phyloP scores from a whole-genome alignment of 1,140 invertebrate species.

The Drosophila repleta region DNA sequence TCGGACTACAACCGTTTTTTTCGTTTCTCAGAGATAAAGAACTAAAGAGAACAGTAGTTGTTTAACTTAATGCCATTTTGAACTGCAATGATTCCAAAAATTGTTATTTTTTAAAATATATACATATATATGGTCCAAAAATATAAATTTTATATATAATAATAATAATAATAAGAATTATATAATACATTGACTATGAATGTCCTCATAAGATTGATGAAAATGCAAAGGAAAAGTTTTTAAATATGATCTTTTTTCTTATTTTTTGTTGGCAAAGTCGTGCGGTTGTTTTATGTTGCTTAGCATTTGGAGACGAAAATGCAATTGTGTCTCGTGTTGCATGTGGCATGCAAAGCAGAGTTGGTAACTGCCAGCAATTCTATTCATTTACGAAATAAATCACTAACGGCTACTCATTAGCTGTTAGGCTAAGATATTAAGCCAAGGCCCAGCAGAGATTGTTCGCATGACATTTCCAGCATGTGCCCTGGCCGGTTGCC shows the following conservation, averaged over 20 bases:
- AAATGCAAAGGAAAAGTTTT: too few relatives aligned
- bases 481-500: constrained; percentile 28
- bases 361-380: constrained; percentile 73
- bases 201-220: too few relatives aligned
- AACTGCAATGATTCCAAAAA: too few relatives aligned
- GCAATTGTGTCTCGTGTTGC: constrained; percentile 54
- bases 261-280: constrained; percentile 1
- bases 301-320: constrained; percentile 7
- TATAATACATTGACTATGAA: too few relatives aligned
- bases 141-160: too few relatives aligned
- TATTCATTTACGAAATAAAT: constrained; percentile 82
- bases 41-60: too few relatives aligned
- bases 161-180: too few relatives aligned
- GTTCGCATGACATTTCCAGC: constrained; percentile 67
- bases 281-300: constrained; percentile 4
- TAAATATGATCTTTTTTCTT: background rate
- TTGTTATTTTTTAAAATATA: too few relatives aligned
- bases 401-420: constrained; percentile 83
- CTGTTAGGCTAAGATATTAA: constrained; percentile 78
- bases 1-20: too few relatives aligned
- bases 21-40: too few relatives aligned
- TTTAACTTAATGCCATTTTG: too few relatives aligned
- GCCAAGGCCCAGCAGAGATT: constrained; percentile 60
- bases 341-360: constrained; percentile 70
- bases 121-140: too few relatives aligned